Evolutionary conservation across 2,888 invertebrate species (phyloP), one percentile per base, ranked within the genome.

Genomic region (Dyspetes luteomarginatus): DNA sequence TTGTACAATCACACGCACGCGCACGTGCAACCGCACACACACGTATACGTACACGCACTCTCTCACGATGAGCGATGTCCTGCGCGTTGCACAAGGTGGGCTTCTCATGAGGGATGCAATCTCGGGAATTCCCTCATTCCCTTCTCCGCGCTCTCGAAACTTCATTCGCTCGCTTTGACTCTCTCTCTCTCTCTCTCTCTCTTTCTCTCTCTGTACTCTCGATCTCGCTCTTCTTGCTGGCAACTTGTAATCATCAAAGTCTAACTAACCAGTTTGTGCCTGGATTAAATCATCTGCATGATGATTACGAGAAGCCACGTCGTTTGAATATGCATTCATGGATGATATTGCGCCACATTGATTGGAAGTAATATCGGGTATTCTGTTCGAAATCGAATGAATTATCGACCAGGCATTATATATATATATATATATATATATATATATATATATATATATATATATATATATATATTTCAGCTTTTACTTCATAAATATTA

Each of bases 131-230:
- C 17, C 52, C 17, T 24, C 28, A 19, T 22, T 65, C 41, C 62
- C 62, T 45, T 24, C n/a, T 17, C 26, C 28, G 30, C 24, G 22
- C 30, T 43, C 41, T 30, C 64, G 43, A 15, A 45, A 60, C 60
- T 43, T 24, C 22, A 15, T n/a, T 68, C n/a, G 52, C 24, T 68
- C n/a, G 52, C 69, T 52, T 48, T 62, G 69, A 52, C 76, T 62
- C 41, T 58, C 43, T 15, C 19, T n/a, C 9, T 24, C 19, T 9
- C 36, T 19, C 56, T n/a, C 45, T 5, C 22, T 24, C 60, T 26
- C 41, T 56, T 15, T 17, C 19, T 48, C 56, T 17, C 45, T 9
- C n/a, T 24, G 52, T 28, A n/a, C 41, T 36, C 56, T 22, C 45
- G 5, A n/a, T 36, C 62, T 28, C 41, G 56, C 45, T 17, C 48